A percentile compares a stretch with the other conserved stretches of the same genome.
These are phyloP conservation scores for Lasioglossum zephyrum DNA, from an alignment of 2,888 invertebrate species.

Conservation along the genomic window DNA sequence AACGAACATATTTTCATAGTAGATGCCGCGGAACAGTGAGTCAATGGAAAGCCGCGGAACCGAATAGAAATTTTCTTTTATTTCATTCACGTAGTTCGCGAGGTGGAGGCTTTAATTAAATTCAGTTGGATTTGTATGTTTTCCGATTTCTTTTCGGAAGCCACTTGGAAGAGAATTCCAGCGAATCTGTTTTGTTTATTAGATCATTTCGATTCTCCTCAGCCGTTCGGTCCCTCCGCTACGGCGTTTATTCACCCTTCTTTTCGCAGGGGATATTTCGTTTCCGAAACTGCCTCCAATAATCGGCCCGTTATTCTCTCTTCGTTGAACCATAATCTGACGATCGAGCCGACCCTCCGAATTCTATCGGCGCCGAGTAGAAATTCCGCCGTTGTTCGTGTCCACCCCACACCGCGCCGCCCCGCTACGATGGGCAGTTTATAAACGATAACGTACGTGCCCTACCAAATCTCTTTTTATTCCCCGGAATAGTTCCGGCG, in stretches of 20 bases:
- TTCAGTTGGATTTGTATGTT: not conserved
- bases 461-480: not conserved
- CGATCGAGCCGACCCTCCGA: conserved; percentile 43
- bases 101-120: not conserved
- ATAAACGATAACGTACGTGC: conserved; percentile 19
- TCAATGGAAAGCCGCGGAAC: not conserved
- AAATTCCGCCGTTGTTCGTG: conserved; percentile 33
- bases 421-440: conserved; percentile 16
- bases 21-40: not conserved
- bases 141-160: not conserved
- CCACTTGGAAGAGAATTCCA: not conserved
- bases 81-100: not conserved
- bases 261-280: conserved; percentile 57
- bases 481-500: not conserved
- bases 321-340: conserved; percentile 54
- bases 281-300: conserved; percentile 63
- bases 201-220: conserved; percentile 72
- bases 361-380: conserved; percentile 26
- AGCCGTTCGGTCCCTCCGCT: conserved; percentile 33
- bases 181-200: conserved; percentile 75
- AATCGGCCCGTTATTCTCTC: conserved; percentile 62
- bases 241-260: conserved; percentile 57
- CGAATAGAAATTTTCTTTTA: not conserved
- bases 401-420: conserved; percentile 1
- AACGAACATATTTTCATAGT: not conserved